phyloP scores from a whole-genome alignment of 2,797 vertebrate genomes.

The Epinephelus awoara region DNA sequence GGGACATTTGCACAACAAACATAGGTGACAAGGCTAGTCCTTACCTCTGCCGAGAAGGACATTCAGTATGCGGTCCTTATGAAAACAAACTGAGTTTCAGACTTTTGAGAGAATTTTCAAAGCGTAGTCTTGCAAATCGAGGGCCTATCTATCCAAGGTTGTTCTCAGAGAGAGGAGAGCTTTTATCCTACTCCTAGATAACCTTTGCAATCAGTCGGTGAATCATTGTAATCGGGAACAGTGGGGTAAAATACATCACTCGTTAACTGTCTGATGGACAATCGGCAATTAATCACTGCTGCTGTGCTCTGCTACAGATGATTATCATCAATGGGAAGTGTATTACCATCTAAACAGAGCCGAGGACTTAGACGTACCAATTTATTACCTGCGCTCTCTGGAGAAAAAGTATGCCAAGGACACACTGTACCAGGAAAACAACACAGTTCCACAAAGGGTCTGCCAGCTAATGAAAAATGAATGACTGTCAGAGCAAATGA shows the following conservation, averaged over 20 bases:
- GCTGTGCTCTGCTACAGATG: conserved; percentile 55
- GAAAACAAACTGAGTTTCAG: conserved; percentile 37
- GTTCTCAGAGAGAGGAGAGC: conserved; percentile 33
- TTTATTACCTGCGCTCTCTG: conserved; percentile 46
- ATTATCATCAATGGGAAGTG: conserved; percentile 72
- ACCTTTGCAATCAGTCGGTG: conserved; percentile 67
- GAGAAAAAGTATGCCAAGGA: conserved; percentile 49
- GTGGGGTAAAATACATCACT: conserved; percentile 64
- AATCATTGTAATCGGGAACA: conserved; percentile 48
- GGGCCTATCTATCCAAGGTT: conserved; percentile 54
- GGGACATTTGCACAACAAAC: conserved; percentile 68
- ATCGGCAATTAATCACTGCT: conserved; percentile 76
- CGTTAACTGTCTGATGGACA: conserved; percentile 65
- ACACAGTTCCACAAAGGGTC: conserved; percentile 15
- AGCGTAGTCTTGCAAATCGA: conserved; percentile 24
- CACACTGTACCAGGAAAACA: conserved; percentile 24
- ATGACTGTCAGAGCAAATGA: conserved; percentile 23
- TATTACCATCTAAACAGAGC: conserved; percentile 52
- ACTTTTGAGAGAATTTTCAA: conserved; percentile 34
- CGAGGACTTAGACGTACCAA: conserved; percentile 45
- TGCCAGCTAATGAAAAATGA: conserved; percentile 32
- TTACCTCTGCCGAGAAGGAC: conserved; percentile 47
- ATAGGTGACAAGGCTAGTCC: conserved; percentile 36
- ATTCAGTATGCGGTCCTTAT: conserved; percentile 10
- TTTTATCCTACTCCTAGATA: conserved; percentile 60